Evolutionary conservation across 2,797 vertebrate genomes (phyloP), one percentile per base, ranked within the genome.

Genomic region (Myoxocephalus aenaeus): DNA sequence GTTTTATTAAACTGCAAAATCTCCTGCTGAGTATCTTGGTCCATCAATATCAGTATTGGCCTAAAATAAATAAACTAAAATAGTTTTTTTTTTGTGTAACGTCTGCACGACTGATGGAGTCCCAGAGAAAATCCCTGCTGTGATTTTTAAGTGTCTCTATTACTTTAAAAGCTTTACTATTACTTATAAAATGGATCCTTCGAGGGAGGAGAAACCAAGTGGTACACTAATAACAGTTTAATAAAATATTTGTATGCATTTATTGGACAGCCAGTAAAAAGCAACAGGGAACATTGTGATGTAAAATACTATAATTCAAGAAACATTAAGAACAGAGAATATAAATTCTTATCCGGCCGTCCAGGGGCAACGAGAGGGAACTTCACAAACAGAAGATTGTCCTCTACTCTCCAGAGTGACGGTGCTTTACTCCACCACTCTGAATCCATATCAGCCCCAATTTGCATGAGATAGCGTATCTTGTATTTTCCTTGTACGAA

Each of bases 381-480:
- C 71, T 36, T n/a, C 5, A 50, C 18, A 29, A 1, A 38, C 14
- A 17, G 25, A 14, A 9, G 22, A 70, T 12, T 29, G 74, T 27
- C 77, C 48, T 56, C 54, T 1, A 20, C 8, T 44, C 67, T 61
- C 84, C 87, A 87, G 64, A 32, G 46, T 53, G 84, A 82, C 68
- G 87, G 82, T 5, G 84, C 34, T 40, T 79, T 22, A 29, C n/a
- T 63, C 15, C 61, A 48, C 18, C n/a, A 64, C 44, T 57, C 5
- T 42, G 13, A 20, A 27, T 34, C 12, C 40, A 48, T 7, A n/a
- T 18, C 7, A 29, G 14, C 29, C n/a, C 7, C 8, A 10, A 17
- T 22, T 27, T 17, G 38, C 36, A 25, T 14, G 13, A 4, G 61
- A 40, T 17, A 40, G 12, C n/a, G 3, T 38, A 42, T 27, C 4